These are phyloP conservation scores for Heteromyza rotundicornis DNA, from an alignment of 2,888 invertebrate species.

Conservation along the genomic window DNA sequence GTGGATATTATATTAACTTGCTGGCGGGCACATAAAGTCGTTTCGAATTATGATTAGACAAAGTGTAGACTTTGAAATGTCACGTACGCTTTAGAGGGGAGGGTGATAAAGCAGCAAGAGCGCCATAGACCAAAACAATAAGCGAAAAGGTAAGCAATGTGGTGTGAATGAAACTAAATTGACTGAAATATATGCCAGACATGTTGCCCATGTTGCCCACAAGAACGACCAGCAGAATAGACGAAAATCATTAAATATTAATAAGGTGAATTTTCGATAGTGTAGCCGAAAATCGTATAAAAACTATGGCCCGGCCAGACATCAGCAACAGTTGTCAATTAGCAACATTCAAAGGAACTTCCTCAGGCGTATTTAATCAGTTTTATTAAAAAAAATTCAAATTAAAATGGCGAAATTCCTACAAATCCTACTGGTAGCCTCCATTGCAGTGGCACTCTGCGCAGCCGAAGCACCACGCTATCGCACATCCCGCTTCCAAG, in stretches of 20 bases:
- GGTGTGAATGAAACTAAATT: too few relatives aligned
- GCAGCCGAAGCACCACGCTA: slow-evolving; percentile 40
- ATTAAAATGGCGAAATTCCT: slow-evolving; percentile 48
- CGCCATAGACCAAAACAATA: neutral
- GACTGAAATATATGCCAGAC: too few relatives aligned
- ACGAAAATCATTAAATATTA: too few relatives aligned
- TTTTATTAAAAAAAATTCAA: neutral
- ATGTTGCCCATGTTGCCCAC: too few relatives aligned
- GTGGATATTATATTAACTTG: too few relatives aligned
- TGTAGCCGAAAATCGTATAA: neutral
- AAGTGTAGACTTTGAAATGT: neutral
- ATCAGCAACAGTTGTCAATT: slow-evolving; percentile 12
- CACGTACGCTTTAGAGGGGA: too few relatives aligned
- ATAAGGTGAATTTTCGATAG: neutral
- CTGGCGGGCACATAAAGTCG: too few relatives aligned
- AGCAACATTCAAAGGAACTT: slow-evolving; percentile 16
- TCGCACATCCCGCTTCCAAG: slow-evolving; percentile 35
- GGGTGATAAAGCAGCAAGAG: too few relatives aligned
- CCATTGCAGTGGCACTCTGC: slow-evolving; percentile 26
- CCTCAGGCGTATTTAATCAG: slow-evolving; percentile 24
- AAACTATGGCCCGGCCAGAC: neutral
- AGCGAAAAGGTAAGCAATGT: neutral
- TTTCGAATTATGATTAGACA: neutral
- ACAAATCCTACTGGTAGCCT: slow-evolving; percentile 37
- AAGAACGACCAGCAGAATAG: too few relatives aligned